Evolutionary conservation across 2,113 vertebrate species (phyloP).

Genomic region (Uria aalge): DNA sequence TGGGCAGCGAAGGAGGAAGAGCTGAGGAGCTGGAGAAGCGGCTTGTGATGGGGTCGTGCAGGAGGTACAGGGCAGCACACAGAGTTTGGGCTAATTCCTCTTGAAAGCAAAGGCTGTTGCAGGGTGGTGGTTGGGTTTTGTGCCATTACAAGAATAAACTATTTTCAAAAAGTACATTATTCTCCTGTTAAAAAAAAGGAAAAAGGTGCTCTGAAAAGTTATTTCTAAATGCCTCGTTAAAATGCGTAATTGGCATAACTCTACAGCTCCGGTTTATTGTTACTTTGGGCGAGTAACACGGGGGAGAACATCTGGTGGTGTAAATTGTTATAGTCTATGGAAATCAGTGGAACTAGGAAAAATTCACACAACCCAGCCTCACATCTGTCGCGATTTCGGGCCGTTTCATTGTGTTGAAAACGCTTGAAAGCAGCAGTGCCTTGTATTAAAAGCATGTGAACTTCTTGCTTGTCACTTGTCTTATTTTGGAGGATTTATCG

Average conservation of each 20-base stretch:
- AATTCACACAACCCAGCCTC: not conserved
- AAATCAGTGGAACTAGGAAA: not conserved
- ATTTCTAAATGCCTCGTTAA: not conserved
- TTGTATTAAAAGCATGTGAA: not conserved
- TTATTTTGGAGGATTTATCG: not conserved
- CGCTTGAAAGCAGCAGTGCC: not conserved
- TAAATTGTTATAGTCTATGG: not conserved
- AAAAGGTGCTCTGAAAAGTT: not conserved
- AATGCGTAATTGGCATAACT: rapidly evolving
- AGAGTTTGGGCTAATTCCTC: not conserved
- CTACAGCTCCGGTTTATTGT: not conserved
- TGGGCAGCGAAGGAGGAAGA: not conserved
- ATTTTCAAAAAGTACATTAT: not conserved
- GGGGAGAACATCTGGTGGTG: not conserved
- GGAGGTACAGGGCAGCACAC: not conserved
- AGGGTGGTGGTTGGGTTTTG: not conserved
- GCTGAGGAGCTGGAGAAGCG: not conserved
- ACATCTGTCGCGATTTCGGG: not conserved
- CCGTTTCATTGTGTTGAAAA: rapidly evolving
- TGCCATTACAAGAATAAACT: not conserved
- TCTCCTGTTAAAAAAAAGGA: not conserved
- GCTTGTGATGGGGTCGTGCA: rapidly evolving
- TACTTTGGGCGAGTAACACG: not conserved
- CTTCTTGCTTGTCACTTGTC: not conserved
- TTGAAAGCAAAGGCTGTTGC: not conserved